phyloP scores from a whole-genome alignment of 2,888 invertebrate genomes.

The Idaea straminata region DNA sequence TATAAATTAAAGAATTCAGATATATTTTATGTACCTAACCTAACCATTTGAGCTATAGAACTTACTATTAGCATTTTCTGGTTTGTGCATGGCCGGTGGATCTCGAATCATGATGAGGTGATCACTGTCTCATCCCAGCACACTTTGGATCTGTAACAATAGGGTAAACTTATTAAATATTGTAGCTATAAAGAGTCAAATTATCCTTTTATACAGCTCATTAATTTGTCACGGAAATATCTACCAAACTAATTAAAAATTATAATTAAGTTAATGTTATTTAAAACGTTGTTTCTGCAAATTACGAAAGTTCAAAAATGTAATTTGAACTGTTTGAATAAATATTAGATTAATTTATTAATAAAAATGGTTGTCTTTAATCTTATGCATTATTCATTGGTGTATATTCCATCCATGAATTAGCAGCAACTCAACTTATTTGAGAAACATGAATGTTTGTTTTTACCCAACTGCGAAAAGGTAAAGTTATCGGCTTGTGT shows the following conservation, averaged over 20 bases:
- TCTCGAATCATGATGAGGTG: conserved; percentile 73
- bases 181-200: background rate
- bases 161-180: conserved; percentile 1
- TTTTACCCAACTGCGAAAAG: no score
- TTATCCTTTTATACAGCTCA: background rate
- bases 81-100: conserved; percentile 78
- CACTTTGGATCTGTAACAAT: conserved; percentile 57
- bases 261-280: background rate
- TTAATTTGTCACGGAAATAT: conserved; percentile 14
- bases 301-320: conserved; percentile 22
- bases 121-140: conserved; percentile 68
- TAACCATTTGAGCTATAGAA: conserved; percentile 19
- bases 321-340: conserved; percentile 22
- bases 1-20: background rate
- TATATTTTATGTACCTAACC: conserved; percentile 21
- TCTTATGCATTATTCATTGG: conserved; percentile 16
- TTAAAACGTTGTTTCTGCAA: conserved; percentile 12
- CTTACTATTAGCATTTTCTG: conserved; percentile 71
- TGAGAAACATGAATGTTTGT: no score
- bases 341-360: conserved; percentile 15
- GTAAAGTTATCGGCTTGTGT: no score
- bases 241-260: conserved; percentile 2
- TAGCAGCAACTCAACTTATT: conserved; percentile 4
- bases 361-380: conserved; percentile 6
- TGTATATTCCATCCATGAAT: conserved; percentile 11